phyloP scores from a whole-genome alignment of 2,113 vertebrate genomes.

The Silurus glanis region DNA sequence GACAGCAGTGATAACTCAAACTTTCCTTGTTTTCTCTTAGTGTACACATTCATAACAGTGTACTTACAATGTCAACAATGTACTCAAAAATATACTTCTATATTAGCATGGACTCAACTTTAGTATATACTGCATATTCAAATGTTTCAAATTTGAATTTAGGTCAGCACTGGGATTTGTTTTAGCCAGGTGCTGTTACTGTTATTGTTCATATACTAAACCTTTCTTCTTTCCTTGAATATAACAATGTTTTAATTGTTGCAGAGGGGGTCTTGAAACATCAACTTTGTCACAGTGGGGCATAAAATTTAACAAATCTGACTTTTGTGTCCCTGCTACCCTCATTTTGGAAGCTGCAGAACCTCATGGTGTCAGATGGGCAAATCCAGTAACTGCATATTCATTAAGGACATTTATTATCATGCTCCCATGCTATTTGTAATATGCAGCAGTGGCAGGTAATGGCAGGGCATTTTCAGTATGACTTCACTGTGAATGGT shows the following conservation, averaged over 20 bases:
- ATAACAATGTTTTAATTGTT: background rate
- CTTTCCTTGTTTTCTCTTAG: slow-evolving; percentile 17
- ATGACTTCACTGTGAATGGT: background rate
- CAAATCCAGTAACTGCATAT: background rate
- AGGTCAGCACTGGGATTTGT: background rate
- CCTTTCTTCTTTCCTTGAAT: background rate
- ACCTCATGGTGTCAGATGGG: background rate
- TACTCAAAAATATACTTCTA: background rate
- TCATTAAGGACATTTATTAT: background rate
- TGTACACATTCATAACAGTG: background rate
- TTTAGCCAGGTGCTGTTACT: background rate
- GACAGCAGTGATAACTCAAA: slow-evolving; percentile 25
- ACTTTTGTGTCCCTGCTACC: background rate
- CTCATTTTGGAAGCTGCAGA: background rate
- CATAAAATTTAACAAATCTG: background rate
- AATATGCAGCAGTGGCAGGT: background rate
- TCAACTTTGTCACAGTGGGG: background rate
- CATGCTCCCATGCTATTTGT: background rate
- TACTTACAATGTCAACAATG: background rate
- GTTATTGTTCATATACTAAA: slow-evolving; percentile 5
- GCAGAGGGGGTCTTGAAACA: background rate
- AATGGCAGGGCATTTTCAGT: background rate
- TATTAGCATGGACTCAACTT: background rate
- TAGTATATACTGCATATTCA: background rate
- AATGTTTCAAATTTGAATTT: background rate